Conservation (phyloP, 2,113 vertebrate genomes). For the Malurus elegans region DNA sequence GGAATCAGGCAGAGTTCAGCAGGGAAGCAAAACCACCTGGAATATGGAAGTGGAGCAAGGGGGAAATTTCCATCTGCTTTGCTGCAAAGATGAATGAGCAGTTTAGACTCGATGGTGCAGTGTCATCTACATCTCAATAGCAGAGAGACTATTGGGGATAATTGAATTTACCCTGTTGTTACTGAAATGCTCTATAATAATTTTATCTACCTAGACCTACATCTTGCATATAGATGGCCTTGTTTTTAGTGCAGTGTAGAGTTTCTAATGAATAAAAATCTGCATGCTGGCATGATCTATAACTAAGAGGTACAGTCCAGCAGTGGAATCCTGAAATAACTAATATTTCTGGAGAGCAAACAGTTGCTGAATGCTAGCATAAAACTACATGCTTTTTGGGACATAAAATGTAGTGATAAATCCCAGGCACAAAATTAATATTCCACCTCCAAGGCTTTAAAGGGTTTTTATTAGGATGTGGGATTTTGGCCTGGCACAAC, state of each 20-base stretch:
- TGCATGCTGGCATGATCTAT: background rate
- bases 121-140: background rate
- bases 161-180: conserved; percentile 23
- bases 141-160: background rate
- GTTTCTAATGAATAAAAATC: conserved; percentile 28
- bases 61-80: background rate
- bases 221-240: background rate
- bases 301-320: conserved; percentile 6
- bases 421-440: background rate
- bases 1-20: background rate
- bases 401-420: background rate
- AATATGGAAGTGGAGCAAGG: background rate
- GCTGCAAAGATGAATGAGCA: background rate
- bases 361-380: conserved; percentile 3
- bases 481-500: background rate
- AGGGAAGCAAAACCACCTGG: background rate
- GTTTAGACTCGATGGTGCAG: background rate
- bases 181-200: background rate
- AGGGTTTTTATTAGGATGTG: background rate
- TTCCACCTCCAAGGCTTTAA: background rate
- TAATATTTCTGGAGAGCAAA: conserved; percentile 21
- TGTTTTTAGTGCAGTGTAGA: background rate
- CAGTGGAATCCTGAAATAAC: background rate
- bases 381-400: background rate
- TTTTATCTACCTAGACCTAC: background rate